phyloP scores from a whole-genome alignment of 2,797 vertebrate species.

The Leucoraja ocellata region DNA sequence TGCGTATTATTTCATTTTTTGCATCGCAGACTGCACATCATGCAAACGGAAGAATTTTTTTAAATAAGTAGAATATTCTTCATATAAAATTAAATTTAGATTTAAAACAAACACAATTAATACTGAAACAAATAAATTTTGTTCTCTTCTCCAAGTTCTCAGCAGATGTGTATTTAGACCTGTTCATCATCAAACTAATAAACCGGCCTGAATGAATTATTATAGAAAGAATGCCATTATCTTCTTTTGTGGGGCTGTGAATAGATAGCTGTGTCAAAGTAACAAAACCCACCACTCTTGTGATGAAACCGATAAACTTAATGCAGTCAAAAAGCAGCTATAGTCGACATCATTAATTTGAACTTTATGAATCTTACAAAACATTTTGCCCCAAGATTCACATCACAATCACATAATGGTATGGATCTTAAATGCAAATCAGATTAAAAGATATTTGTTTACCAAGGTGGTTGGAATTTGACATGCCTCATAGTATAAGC shows the following conservation, averaged over 20 bases:
- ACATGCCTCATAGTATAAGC: neutral
- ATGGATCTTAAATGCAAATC: neutral
- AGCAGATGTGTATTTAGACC: neutral
- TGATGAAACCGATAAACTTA: neutral
- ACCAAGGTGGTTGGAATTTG: neutral
- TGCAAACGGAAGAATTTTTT: neutral
- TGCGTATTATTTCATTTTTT: constrained; percentile 12
- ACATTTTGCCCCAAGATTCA: neutral
- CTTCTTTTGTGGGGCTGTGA: neutral
- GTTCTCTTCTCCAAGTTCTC: neutral
- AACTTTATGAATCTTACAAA: neutral
- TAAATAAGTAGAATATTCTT: neutral
- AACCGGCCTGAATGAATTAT: neutral
- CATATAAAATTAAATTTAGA: neutral
- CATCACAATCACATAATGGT: neutral
- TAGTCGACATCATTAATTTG: neutral
- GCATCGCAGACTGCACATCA: neutral
- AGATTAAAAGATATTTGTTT: neutral
- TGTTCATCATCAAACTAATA: neutral
- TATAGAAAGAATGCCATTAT: no score
- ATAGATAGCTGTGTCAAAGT: neutral
- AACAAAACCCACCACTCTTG: neutral
- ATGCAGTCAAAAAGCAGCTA: neutral
- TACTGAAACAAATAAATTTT: neutral
- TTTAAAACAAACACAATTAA: neutral